Evolutionary conservation across 2,888 invertebrate genomes (phyloP), one percentile per base, ranked within the genome.

Genomic region (Eristalis intricaria): DNA sequence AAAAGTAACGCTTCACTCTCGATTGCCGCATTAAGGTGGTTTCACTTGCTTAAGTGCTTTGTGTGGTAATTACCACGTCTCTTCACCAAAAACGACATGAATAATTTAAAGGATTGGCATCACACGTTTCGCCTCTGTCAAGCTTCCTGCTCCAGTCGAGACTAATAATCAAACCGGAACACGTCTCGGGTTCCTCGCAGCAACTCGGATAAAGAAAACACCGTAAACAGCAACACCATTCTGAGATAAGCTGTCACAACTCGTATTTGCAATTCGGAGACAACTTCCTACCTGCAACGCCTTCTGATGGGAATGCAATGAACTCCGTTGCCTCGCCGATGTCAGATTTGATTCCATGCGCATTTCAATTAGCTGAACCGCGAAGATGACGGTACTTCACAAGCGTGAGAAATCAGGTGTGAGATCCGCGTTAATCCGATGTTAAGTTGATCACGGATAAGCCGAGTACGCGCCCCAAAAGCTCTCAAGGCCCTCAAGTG

Each of bases 351-450:
- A 29, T 38, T 60, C 60, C 23, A 5, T 58, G 19, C n/a, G 35
- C 38, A 38, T 38, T 23, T 58, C 38, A 71, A 60, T 38, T 32
- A n/a, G 35, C 60, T 38, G 70, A 32, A 7, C 38, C 38, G 38
- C 8, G 50, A 19, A 10, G 19, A 32, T 32, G 8, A 10, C 4
- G 8, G 1, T 7, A 10, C 32, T 32, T 8, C 32, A 32, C 1
- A 32, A 4, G n/a, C n/a, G 43, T 50, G 19, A 50, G 19, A 7
- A 70, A 70, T 40, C 60, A 61, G 71, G 71, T 73, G 61, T 73
- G 63, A 73, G 22, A 29, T 73, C 29, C 29, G 32, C 32, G 32
- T 32, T 4, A 32, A 32, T 32, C 4, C 32, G 38, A 23, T 60
- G 70, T 38, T 70, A 70, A 38, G 60, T n/a, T 38, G 38, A 70